Evolutionary conservation across 2,797 vertebrate species (phyloP).

Genomic region (Lagorchestes hirsutus): DNA sequence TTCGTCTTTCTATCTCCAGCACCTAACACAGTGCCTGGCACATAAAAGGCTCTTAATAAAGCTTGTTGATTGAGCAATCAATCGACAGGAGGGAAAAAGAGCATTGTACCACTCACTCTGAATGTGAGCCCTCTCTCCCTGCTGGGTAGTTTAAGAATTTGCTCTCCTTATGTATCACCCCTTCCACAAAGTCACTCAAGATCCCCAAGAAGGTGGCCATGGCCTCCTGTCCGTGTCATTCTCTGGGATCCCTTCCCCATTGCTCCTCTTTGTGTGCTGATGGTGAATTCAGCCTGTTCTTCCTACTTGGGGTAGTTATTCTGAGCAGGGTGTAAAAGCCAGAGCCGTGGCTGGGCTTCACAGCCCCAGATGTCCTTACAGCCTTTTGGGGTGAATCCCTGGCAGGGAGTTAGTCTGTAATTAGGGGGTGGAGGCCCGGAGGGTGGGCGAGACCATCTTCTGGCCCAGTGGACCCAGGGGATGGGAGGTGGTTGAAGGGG

Average conservation of each 20-base stretch:
- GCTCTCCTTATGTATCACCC: background rate
- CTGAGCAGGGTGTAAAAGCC: background rate
- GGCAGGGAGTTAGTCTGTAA: constrained; percentile 63
- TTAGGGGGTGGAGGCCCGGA: constrained; percentile 68
- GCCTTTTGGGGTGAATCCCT: constrained; percentile 56
- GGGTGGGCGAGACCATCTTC: constrained; percentile 57
- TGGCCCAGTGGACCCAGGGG: constrained; percentile 61
- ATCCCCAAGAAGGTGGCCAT: background rate
- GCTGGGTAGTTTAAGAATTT: background rate
- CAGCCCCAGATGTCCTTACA: constrained; percentile 41
- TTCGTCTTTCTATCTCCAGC: background rate
- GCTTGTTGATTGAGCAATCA: background rate
- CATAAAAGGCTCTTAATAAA: background rate
- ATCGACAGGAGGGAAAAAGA: background rate
- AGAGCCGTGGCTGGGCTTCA: background rate
- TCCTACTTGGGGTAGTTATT: background rate
- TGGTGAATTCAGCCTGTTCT: background rate
- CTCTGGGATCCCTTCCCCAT: background rate
- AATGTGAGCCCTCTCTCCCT: background rate
- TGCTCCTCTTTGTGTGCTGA: background rate
- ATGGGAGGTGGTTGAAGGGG: constrained; percentile 63
- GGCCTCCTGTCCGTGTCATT: background rate
- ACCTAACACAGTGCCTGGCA: background rate
- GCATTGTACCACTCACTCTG: background rate
- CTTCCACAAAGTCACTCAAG: background rate